phyloP scores from a whole-genome alignment of 1,140 invertebrate species.

The Idris sp. region DNA sequence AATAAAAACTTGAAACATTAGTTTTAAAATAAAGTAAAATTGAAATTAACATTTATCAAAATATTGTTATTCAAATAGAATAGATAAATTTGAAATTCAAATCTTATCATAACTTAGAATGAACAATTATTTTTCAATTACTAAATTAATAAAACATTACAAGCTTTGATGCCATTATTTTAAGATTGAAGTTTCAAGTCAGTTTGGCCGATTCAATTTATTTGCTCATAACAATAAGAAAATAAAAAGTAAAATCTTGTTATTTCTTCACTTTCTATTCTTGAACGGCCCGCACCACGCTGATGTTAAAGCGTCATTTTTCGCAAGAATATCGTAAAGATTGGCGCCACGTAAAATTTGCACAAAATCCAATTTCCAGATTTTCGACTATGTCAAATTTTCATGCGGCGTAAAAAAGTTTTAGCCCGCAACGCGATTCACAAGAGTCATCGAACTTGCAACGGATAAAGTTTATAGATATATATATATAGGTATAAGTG shows the following conservation, averaged over 20 bases:
- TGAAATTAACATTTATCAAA: too few species aligned
- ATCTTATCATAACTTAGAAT: too few species aligned
- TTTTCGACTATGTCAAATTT: conserved; percentile 60
- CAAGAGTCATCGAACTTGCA: conserved; percentile 48
- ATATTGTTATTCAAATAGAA: too few species aligned
- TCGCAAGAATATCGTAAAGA: conserved; percentile 59
- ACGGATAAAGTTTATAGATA: conserved; percentile 57
- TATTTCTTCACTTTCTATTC: conserved; percentile 50
- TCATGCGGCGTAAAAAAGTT: conserved; percentile 50
- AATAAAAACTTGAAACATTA: too few species aligned
- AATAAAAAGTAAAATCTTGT: conserved; percentile 49
- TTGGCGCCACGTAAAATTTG: conserved; percentile 59
- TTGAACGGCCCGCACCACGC: conserved; percentile 32
- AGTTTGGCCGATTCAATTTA: conserved; percentile 35
- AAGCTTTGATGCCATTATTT: too few species aligned
- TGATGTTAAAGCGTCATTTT: conserved; percentile 61
- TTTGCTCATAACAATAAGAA: conserved; percentile 35
- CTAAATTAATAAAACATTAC: too few species aligned
- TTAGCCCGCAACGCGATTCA: conserved; percentile 43
- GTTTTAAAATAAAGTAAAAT: too few species aligned
- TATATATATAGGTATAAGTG: too few species aligned
- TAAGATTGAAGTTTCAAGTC: conserved; percentile 16
- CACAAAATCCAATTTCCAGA: conserved; percentile 61
- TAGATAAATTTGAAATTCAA: too few species aligned
- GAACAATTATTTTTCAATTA: too few species aligned